Conservation (phyloP, 1,140 invertebrate genomes). For the Araneus ventricosus region DNA sequence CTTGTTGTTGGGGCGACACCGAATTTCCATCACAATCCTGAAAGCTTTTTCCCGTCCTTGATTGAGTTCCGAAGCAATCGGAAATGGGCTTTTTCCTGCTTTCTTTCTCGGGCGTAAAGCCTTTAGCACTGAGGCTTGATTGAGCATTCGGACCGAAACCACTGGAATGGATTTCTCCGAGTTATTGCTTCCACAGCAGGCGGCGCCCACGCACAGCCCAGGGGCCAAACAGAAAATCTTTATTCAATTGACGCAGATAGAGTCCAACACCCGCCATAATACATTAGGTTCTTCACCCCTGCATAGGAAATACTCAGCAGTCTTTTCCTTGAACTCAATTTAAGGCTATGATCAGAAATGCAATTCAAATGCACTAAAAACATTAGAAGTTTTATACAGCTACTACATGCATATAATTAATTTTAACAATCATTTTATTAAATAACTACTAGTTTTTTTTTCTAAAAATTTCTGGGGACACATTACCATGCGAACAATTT, state of each 20-base stretch:
- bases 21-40: slow-evolving; percentile 66
- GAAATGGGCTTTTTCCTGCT: slow-evolving; percentile 48
- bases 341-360: no score
- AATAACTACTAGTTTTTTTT: no score
- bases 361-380: no score
- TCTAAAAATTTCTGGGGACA: no score
- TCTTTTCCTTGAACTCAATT: no score
- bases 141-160: slow-evolving; percentile 20
- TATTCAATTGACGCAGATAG: slow-evolving; percentile 45
- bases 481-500: no score
- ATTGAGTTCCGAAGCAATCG: slow-evolving; percentile 66
- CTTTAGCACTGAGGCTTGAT: slow-evolving; percentile 29
- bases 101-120: neutral
- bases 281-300: neutral
- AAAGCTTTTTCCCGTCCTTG: slow-evolving; percentile 63
- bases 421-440: no score
- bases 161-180: slow-evolving; percentile 57
- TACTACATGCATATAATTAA: no score
- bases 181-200: slow-evolving; percentile 54
- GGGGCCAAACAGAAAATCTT: neutral
- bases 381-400: no score
- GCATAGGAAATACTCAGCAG: neutral
- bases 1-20: slow-evolving; percentile 50
- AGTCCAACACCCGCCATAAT: neutral
- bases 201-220: neutral